Evolutionary conservation across 2,888 invertebrate species (phyloP).

Genomic region (Oscheius onirici): DNA sequence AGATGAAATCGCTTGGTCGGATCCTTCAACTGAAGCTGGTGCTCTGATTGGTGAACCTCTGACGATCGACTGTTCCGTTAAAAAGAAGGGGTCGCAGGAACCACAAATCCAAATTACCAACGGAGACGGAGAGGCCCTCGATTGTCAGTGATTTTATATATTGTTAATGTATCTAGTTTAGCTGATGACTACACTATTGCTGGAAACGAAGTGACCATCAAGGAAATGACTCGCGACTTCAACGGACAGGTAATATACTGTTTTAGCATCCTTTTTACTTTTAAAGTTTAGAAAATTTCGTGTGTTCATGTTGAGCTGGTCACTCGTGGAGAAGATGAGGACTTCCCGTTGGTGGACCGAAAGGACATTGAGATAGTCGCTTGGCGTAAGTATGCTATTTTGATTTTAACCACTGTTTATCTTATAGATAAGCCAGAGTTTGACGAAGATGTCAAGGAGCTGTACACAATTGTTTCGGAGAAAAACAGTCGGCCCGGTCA

Average conservation of each 20-base stretch:
- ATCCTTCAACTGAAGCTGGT: constrained; percentile 49
- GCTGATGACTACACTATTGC: constrained; percentile 18
- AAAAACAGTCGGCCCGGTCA: constrained; percentile 4
- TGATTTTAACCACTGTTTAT: not conserved
- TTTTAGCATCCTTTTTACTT: not conserved
- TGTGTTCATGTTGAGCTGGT: constrained; percentile 48
- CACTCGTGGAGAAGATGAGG: constrained; percentile 35
- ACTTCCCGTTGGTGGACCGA: constrained; percentile 49
- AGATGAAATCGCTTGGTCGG: constrained; percentile 62
- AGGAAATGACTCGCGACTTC: constrained; percentile 21
- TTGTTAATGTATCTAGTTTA: not conserved
- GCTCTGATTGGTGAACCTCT: constrained; percentile 62
- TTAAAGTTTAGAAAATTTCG: constrained; percentile 36
- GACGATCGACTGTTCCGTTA: constrained; percentile 63
- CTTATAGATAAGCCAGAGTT: constrained; percentile 57
- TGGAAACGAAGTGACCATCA: constrained; percentile 30
- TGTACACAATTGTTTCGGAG: constrained; percentile 49
- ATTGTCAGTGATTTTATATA: constrained; percentile 34
- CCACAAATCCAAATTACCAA: constrained; percentile 59
- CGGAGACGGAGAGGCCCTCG: constrained; percentile 58
- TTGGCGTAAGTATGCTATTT: constrained; percentile 50
- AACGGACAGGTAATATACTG: constrained; percentile 2
- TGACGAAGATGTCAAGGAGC: constrained; percentile 44
- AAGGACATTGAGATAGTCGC: constrained; percentile 59
- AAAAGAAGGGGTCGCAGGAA: constrained; percentile 32